Evolutionary conservation across 2,888 invertebrate genomes (phyloP).

Genomic region (Agriopis leucophaearia): DNA sequence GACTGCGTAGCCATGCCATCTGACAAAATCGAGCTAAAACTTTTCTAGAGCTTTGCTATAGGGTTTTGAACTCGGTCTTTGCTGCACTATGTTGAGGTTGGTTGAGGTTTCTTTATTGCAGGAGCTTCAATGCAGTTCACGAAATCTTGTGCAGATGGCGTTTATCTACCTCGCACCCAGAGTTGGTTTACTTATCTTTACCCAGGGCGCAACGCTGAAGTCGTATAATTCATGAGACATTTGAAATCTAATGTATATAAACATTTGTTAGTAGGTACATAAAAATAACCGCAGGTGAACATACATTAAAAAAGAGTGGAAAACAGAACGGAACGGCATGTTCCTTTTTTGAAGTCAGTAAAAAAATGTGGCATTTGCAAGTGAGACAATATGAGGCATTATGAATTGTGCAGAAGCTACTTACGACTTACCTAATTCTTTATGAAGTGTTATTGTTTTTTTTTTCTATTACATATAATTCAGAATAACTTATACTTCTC

Average conservation of each 20-base stretch:
- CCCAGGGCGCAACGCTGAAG: not conserved
- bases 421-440: too few species aligned
- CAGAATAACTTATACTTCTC: not conserved
- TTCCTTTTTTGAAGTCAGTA: too few species aligned
- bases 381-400: too few species aligned
- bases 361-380: too few species aligned
- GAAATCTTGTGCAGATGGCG: not conserved
- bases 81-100: not conserved
- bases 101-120: not conserved
- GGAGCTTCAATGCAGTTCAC: not conserved
- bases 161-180: not conserved
- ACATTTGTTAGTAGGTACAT: too few species aligned
- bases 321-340: too few species aligned
- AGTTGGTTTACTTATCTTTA: not conserved
- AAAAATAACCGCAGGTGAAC: too few species aligned
- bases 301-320: too few species aligned
- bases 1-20: slow-evolving; percentile 3
- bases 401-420: too few species aligned
- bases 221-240: not conserved
- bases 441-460: too few species aligned
- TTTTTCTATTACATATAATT: not conserved
- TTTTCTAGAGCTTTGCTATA: slow-evolving; percentile 6
- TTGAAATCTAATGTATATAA: not conserved
- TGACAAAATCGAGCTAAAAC: slow-evolving; percentile 2
- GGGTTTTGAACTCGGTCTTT: not conserved